Evolutionary conservation across 2,888 invertebrate genomes (phyloP).

Genomic region (Acanthosepion pharaonis): DNA sequence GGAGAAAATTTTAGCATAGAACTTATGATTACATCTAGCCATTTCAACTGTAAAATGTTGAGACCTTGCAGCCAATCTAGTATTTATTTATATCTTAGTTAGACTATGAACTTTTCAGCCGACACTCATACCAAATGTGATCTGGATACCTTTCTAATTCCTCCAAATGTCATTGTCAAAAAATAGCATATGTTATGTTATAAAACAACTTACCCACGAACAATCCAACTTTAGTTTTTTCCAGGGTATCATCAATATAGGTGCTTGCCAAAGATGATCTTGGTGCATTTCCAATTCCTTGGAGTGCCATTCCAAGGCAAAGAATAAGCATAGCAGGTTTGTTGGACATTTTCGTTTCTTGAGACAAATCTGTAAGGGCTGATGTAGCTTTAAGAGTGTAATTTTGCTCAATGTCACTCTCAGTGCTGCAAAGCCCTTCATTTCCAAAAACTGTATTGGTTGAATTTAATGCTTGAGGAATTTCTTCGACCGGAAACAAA

Average conservation of each 20-base stretch:
- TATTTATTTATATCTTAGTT: no score
- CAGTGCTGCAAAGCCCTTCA: not conserved
- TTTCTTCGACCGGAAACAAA: constrained; percentile 53
- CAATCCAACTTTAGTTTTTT: constrained; percentile 58
- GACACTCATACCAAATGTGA: no score
- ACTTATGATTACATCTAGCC: no score
- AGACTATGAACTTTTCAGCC: no score
- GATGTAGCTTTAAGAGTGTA: no score
- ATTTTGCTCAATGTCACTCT: not conserved
- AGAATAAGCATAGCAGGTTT: constrained; percentile 54
- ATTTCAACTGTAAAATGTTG: no score
- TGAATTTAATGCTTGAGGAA: constrained; percentile 45
- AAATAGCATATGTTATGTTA: no score
- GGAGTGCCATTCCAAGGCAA: constrained; percentile 58
- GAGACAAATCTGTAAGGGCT: not conserved
- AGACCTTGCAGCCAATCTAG: no score
- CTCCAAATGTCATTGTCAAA: no score
- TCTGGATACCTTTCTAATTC: no score
- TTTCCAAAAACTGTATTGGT: not conserved
- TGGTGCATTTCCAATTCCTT: constrained; percentile 58
- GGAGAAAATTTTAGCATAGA: no score
- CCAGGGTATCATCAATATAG: constrained; percentile 60
- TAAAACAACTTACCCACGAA: constrained; percentile 56
- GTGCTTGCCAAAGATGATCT: constrained; percentile 56
- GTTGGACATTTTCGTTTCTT: not conserved